phyloP scores from a whole-genome alignment of 2,888 invertebrate species.

The Phengaris alcon region DNA sequence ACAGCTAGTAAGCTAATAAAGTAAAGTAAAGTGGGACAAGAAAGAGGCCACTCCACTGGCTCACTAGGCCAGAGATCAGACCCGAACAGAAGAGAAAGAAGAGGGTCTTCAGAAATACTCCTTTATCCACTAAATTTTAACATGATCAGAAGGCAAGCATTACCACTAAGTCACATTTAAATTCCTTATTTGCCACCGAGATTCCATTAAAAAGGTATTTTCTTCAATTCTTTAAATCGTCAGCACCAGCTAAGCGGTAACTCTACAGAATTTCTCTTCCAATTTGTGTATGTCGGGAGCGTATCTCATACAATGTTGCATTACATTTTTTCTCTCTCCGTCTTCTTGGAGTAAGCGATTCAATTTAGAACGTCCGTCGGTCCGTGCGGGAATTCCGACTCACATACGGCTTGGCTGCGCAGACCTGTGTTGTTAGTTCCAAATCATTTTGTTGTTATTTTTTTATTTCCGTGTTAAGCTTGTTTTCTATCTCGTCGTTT shows the following conservation, averaged over 20 bases:
- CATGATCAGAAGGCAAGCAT: background rate
- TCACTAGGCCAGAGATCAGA: too few species aligned
- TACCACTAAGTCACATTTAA: conserved; percentile 11
- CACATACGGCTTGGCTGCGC: conserved; percentile 37
- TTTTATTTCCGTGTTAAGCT: conserved; percentile 17
- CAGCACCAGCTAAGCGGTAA: conserved; percentile 4
- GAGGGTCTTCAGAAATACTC: too few species aligned
- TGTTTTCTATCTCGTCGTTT: background rate
- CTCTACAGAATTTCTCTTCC: conserved; percentile 16
- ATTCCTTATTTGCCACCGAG: background rate
- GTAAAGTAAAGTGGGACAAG: too few species aligned
- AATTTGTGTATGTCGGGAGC: conserved; percentile 25
- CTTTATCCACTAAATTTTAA: background rate
- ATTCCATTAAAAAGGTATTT: conserved; percentile 20
- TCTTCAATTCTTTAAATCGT: conserved; percentile 9
- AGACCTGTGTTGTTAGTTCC: conserved; percentile 23
- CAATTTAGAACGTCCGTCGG: conserved; percentile 49
- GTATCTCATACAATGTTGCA: conserved; percentile 31
- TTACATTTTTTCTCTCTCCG: conserved; percentile 33
- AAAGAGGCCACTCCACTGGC: too few species aligned
- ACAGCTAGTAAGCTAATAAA: too few species aligned
- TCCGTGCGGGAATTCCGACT: conserved; percentile 45
- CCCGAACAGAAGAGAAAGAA: too few species aligned
- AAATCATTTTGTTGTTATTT: conserved; percentile 26
- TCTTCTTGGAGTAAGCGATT: conserved; percentile 45